Evolutionary conservation across 2,888 invertebrate genomes (phyloP).

Genomic region (Horisme vitalbata): DNA sequence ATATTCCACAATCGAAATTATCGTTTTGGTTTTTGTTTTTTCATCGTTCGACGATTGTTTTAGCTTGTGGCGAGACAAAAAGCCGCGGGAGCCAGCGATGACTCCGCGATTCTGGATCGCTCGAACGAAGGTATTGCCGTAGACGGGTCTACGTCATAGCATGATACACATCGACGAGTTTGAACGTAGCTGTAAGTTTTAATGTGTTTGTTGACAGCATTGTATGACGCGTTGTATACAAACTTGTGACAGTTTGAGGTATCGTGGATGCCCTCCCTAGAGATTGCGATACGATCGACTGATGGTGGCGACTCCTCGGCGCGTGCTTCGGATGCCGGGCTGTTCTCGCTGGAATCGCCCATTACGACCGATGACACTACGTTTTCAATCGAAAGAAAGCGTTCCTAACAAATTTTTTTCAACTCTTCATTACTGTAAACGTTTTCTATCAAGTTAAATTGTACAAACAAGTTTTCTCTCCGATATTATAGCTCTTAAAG

Average conservation of each 20-base stretch:
- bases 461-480: conserved; percentile 59
- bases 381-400: conserved; percentile 63
- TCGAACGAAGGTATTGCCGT: conserved; percentile 36
- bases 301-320: conserved; percentile 62
- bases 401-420: conserved; percentile 58
- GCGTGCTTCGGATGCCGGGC: conserved; percentile 76
- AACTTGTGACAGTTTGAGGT: conserved; percentile 46
- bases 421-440: conserved; percentile 74
- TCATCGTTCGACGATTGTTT: conserved; percentile 70
- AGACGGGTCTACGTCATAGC: conserved; percentile 39
- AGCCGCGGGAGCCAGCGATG: conserved; percentile 70
- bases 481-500: conserved; percentile 51
- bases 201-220: conserved; percentile 47
- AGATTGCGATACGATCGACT: conserved; percentile 74
- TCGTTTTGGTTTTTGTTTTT: conserved; percentile 63
- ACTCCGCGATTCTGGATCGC: conserved; percentile 61
- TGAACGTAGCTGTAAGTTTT: conserved; percentile 37
- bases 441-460: conserved; percentile 66
- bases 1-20: conserved; percentile 65
- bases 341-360: conserved; percentile 64
- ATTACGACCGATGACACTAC: conserved; percentile 77
- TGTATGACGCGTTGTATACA: conserved; percentile 45
- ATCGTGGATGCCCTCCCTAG: conserved; percentile 54
- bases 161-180: conserved; percentile 51
- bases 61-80: conserved; percentile 58